Percentiles rank a stretch among this genome's conserved stretches.
Evolutionary conservation across 2,888 invertebrate species (phyloP).

Genomic region (Loripinus fragilis): DNA sequence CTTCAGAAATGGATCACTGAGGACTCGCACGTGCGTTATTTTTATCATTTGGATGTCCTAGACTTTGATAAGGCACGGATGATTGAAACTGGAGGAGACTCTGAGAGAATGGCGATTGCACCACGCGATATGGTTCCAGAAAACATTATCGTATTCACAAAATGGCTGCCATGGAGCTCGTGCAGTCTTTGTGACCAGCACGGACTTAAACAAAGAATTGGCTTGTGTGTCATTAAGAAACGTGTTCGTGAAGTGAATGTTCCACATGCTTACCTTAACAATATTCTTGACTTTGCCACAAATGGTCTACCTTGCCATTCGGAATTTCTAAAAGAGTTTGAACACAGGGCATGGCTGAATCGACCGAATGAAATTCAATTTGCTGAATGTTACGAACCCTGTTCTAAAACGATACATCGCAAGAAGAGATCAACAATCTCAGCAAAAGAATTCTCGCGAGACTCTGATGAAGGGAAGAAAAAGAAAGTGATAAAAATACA

Average conservation of each 20-base stretch:
- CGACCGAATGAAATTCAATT: constrained; percentile 47
- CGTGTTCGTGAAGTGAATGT: constrained; percentile 17
- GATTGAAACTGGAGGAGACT: constrained; percentile 35
- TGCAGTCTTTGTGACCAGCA: constrained; percentile 50
- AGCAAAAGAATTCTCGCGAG: background rate
- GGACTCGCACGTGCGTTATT: constrained; percentile 34
- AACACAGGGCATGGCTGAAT: constrained; percentile 15
- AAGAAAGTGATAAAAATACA: constrained; percentile 18
- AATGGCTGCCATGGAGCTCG: constrained; percentile 57
- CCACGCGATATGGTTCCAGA: constrained; percentile 20
- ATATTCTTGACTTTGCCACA: constrained; percentile 38
- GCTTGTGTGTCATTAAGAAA: constrained; percentile 49
- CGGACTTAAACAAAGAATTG: constrained; percentile 53
- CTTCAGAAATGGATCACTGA: constrained; percentile 37
- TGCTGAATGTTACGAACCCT: constrained; percentile 33
- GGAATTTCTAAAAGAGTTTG: constrained; percentile 42
- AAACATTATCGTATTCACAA: constrained; percentile 46
- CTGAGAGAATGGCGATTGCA: background rate
- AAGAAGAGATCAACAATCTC: constrained; percentile 24
- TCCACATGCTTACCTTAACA: constrained; percentile 35
- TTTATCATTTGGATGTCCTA: constrained; percentile 49
- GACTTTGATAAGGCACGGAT: constrained; percentile 38
- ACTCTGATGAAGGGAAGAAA: constrained; percentile 28
- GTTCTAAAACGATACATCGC: constrained; percentile 8
- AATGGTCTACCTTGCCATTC: constrained; percentile 55